phyloP scores from a whole-genome alignment of 2,797 vertebrate species.

The Eospalax fontanierii region DNA sequence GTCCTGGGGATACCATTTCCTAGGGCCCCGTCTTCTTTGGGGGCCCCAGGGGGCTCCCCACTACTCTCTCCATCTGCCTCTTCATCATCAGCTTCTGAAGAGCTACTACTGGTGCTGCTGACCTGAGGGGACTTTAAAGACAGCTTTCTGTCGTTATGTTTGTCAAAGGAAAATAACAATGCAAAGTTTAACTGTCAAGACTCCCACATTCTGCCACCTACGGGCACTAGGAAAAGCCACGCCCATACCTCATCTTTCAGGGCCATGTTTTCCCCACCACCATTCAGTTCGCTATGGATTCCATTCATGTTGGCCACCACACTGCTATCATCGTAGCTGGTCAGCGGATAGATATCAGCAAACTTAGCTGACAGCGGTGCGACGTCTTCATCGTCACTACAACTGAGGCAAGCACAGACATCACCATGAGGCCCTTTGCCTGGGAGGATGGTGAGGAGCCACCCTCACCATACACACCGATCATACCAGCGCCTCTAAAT shows the following conservation, averaged over 20 bases:
- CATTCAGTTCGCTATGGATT: conserved; percentile 93
- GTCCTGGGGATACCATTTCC: conserved; percentile 89
- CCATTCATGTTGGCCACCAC: conserved; percentile 95
- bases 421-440: neutral
- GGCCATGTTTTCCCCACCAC: conserved; percentile 92
- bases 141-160: neutral
- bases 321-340: conserved; percentile 93
- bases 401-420: conserved; percentile 75
- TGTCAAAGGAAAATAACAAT: neutral
- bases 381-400: conserved; percentile 96
- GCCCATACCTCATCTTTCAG: conserved; percentile 93
- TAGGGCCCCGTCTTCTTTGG: conserved; percentile 89
- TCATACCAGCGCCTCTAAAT: neutral
- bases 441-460: neutral
- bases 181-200: neutral
- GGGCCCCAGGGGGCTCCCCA: conserved; percentile 91
- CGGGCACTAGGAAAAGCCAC: accelerated
- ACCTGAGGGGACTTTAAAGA: conserved; percentile 91
- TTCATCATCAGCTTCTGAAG: conserved; percentile 97
- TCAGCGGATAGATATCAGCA: conserved; percentile 95
- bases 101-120: conserved; percentile 94
- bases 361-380: conserved; percentile 95
- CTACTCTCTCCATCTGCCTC: conserved; percentile 93
- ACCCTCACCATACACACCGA: no score
- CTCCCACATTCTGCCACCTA: no score